Percentiles rank a stretch among this genome's conserved stretches.
Conservation (phyloP, 2,113 vertebrate species). For the Falco punctatus region DNA sequence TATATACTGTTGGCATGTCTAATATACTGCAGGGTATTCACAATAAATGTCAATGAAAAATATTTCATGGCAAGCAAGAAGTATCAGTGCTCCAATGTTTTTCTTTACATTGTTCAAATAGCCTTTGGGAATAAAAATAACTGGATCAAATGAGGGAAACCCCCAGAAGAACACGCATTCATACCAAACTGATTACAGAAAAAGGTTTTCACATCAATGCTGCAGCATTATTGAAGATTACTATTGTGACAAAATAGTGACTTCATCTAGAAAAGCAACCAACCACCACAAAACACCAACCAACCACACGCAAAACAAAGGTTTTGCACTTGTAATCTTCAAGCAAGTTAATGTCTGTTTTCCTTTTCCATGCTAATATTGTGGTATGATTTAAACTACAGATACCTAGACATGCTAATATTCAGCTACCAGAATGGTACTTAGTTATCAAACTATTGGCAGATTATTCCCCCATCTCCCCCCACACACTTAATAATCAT, state of each 20-base stretch:
- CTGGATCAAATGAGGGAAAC: not conserved
- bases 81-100: not conserved
- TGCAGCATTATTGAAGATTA: not conserved
- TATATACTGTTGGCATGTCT: not conserved
- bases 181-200: not conserved
- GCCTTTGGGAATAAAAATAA: constrained; percentile 15
- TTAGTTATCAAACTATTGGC: not conserved
- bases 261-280: not conserved
- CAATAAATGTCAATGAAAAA: not conserved
- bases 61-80: not conserved
- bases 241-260: not conserved
- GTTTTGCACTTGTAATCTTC: not conserved
- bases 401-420: not conserved
- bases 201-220: not conserved
- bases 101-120: not conserved
- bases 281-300: not conserved
- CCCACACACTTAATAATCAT: not conserved
- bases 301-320: not conserved
- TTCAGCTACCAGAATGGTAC: not conserved
- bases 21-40: not conserved
- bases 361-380: not conserved
- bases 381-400: not conserved
- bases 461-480: not conserved
- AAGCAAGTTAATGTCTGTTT: not conserved
- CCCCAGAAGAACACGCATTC: not conserved